Evolutionary conservation across 2,113 vertebrate genomes (phyloP).

Genomic region (Cettia cetti): DNA sequence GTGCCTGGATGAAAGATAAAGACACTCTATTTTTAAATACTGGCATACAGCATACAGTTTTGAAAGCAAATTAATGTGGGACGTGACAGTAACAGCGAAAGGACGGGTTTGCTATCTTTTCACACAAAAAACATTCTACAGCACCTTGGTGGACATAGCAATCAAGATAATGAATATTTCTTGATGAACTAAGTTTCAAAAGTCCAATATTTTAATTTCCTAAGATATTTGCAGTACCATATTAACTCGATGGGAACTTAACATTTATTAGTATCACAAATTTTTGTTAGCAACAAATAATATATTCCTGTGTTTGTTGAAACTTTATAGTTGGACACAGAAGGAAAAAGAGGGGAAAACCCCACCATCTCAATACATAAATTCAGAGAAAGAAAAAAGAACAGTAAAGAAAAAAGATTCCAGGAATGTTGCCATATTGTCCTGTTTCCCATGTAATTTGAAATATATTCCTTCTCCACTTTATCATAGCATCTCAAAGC

Average conservation of each 20-base stretch:
- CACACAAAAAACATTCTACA: not conserved
- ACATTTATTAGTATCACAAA: not conserved
- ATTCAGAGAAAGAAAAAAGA: not conserved
- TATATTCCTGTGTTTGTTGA: not conserved
- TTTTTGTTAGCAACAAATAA: not conserved
- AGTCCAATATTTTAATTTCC: not conserved
- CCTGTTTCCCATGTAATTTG: not conserved
- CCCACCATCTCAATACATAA: not conserved
- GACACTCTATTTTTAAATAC: not conserved
- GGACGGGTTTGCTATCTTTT: not conserved
- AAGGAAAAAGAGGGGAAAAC: not conserved
- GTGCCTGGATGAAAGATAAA: not conserved
- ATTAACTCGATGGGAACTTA: not conserved
- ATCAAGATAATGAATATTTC: not conserved
- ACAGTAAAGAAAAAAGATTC: not conserved
- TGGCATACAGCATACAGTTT: not conserved
- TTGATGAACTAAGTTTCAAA: not conserved
- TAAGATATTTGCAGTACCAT: not conserved
- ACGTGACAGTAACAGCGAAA: not conserved
- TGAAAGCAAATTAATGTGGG: not conserved
- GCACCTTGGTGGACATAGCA: not conserved
- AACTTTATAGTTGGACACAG: not conserved
- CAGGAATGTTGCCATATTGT: not conserved
- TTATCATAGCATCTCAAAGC: not conserved
- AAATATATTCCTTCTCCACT: not conserved